A percentile compares a stretch with the other conserved stretches of the same genome.
phyloP scores from a whole-genome alignment of 1,140 invertebrate genomes.

The Rhagoletis zephyria region DNA sequence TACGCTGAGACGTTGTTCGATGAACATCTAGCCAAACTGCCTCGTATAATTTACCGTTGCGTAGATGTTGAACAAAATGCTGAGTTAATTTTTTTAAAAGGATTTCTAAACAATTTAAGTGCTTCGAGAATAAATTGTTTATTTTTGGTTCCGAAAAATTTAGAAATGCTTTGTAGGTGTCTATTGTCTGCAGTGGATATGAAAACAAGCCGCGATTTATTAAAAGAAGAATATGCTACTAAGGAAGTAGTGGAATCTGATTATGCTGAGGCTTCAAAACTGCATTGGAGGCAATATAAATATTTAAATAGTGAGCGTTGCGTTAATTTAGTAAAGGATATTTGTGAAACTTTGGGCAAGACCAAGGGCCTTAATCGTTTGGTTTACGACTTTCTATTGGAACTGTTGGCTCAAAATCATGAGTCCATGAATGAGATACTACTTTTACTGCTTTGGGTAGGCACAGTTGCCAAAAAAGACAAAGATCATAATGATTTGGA shows the following conservation, averaged over 20 bases:
- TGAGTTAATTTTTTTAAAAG: conserved; percentile 69
- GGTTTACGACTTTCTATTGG: conserved; percentile 64
- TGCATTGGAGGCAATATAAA: conserved; percentile 69
- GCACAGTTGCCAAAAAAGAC: conserved; percentile 54
- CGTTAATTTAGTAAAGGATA: conserved; percentile 61
- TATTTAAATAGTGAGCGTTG: conserved; percentile 61
- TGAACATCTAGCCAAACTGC: conserved; percentile 65
- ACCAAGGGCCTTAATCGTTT: conserved; percentile 58
- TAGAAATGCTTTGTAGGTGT: conserved; percentile 67
- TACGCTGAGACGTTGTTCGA: conserved; percentile 66
- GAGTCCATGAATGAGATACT: conserved; percentile 66
- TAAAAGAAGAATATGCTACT: conserved; percentile 67
- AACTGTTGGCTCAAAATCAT: conserved; percentile 62
- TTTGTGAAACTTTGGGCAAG: conserved; percentile 62
- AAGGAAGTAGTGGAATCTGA: conserved; percentile 59
- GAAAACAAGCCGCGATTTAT: conserved; percentile 60
- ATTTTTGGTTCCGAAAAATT: conserved; percentile 64
- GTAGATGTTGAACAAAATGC: conserved; percentile 68
- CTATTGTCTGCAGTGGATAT: conserved; percentile 64
- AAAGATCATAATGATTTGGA: conserved; percentile 57
- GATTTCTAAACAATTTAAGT: conserved; percentile 65
- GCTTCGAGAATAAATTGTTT: conserved; percentile 61
- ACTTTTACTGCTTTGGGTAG: conserved; percentile 61
- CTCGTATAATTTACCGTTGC: conserved; percentile 65
- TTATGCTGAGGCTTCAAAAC: conserved; percentile 57